A percentile compares a stretch with the other conserved stretches of the same genome.
Conservation (phyloP, 1,140 invertebrate species). For the Drosophila pruinosa region DNA sequence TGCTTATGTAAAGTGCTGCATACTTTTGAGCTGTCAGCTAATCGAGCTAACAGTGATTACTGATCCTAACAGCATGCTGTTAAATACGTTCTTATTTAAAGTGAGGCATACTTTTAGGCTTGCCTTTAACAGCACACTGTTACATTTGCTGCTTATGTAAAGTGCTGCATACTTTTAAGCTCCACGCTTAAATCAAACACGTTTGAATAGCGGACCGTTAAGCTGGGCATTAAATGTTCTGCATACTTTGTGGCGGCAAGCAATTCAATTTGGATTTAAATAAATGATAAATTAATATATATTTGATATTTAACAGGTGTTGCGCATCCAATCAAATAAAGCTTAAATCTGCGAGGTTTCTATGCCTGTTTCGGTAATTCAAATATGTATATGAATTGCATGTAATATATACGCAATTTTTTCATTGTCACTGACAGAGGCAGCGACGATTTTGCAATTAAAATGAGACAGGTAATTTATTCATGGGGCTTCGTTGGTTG, state of each 20-base stretch:
- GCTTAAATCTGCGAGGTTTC: neutral
- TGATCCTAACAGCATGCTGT: neutral
- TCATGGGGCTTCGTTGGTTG: conserved; percentile 10
- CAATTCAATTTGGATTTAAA: neutral
- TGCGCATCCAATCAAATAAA: neutral
- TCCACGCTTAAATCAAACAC: neutral
- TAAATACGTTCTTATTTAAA: neutral
- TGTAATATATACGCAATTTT: neutral
- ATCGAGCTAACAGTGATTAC: neutral
- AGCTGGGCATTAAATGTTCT: neutral
- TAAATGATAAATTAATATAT: neutral
- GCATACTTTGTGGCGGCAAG: neutral
- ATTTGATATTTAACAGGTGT: conserved; percentile 1
- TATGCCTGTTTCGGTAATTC: neutral
- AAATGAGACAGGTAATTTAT: conserved; percentile 37
- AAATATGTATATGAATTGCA: neutral
- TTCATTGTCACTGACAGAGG: neutral
- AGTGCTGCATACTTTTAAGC: conserved; percentile 17
- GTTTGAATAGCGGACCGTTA: neutral
- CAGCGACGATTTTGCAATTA: conserved; percentile 38
- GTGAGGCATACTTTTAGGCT: conserved; percentile 3
- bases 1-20: neutral
- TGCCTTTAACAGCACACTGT: neutral
- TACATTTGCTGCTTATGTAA: neutral
- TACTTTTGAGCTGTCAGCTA: conserved; percentile 18